Conservation (phyloP, 2,797 vertebrate genomes). For the Takifugu ocellatus region DNA sequence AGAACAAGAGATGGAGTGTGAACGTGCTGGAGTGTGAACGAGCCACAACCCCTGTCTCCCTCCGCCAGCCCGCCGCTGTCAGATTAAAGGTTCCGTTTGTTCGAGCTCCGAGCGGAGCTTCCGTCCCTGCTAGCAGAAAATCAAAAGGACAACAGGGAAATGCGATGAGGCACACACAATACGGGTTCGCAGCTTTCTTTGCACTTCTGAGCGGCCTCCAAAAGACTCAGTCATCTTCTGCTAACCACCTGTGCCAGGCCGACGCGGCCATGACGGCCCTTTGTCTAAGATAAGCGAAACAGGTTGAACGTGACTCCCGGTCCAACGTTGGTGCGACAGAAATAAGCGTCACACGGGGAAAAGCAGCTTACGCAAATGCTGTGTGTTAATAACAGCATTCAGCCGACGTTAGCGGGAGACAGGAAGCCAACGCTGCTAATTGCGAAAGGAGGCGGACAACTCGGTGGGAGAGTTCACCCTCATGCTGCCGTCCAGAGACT, state of each 20-base stretch:
- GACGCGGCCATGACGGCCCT: slow-evolving; percentile 10
- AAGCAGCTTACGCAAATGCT: slow-evolving; percentile 70
- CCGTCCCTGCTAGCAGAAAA: slow-evolving; percentile 15
- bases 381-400: slow-evolving; percentile 64
- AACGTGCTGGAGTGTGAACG: no score
- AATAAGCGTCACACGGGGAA: slow-evolving; percentile 55
- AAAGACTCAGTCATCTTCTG: slow-evolving; percentile 23
- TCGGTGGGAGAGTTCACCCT: slow-evolving; percentile 50
- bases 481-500: slow-evolving; percentile 2
- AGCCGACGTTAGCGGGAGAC: slow-evolving; percentile 48
- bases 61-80: slow-evolving; percentile 9
- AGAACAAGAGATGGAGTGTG: slow-evolving; percentile 50
- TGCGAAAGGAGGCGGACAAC: slow-evolving; percentile 45
- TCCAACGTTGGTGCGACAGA: slow-evolving; percentile 32
- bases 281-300: slow-evolving; percentile 8
- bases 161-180: slow-evolving; percentile 33
- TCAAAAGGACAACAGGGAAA: slow-evolving; percentile 35
- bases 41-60: slow-evolving; percentile 28
- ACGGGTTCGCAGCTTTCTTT: slow-evolving; percentile 43
- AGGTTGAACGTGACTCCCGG: slow-evolving; percentile 33
- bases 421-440: slow-evolving; percentile 57
- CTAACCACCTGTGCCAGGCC: slow-evolving; percentile 31
- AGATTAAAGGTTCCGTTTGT: slow-evolving; percentile 52
- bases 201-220: slow-evolving; percentile 26
- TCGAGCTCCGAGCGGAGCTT: slow-evolving; percentile 42